Percentiles rank a stretch among this genome's conserved stretches.
Conservation (phyloP, 2,797 vertebrate species). For the Scleropages formosus region DNA sequence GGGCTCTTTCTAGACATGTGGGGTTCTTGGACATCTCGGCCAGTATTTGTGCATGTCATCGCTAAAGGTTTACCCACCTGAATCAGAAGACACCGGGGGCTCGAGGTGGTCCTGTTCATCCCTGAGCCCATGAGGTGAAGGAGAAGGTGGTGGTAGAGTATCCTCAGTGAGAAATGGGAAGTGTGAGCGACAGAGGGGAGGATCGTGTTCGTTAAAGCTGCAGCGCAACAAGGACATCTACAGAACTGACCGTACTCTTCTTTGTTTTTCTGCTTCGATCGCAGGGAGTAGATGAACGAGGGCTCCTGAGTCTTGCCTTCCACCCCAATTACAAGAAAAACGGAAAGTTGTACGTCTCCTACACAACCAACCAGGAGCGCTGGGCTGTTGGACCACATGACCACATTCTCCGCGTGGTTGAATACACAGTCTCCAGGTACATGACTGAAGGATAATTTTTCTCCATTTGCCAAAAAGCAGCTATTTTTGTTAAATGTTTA, state of each 20-base stretch:
- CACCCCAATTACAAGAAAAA: constrained; percentile 99
- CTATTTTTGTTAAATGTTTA: neutral
- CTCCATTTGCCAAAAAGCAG: neutral
- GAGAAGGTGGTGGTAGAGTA: constrained; percentile 57
- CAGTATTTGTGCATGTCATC: constrained; percentile 69
- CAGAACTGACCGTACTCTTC: constrained; percentile 97
- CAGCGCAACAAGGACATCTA: constrained; percentile 87
- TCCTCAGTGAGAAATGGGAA: too few species aligned
- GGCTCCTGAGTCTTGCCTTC: constrained; percentile 98
- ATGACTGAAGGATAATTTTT: neutral
- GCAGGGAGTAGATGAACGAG: constrained; percentile 99
- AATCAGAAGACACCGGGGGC: too few species aligned
- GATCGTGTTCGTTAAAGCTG: constrained; percentile 68
- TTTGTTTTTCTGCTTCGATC: constrained; percentile 98
- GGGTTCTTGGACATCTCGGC: constrained; percentile 88
- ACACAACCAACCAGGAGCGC: constrained; percentile 99
- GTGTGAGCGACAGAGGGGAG: neutral
- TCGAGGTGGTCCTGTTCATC: too few species aligned
- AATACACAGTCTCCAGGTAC: constrained; percentile 98
- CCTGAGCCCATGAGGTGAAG: constrained; percentile 54
- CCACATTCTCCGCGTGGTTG: constrained; percentile 97
- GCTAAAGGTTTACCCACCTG: too few species aligned
- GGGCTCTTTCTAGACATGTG: constrained; percentile 75
- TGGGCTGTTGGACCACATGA: constrained; percentile 98
- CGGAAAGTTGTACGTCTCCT: constrained; percentile 98